Evolutionary conservation across 2,888 invertebrate species (phyloP).

Genomic region (Apeira syringaria): DNA sequence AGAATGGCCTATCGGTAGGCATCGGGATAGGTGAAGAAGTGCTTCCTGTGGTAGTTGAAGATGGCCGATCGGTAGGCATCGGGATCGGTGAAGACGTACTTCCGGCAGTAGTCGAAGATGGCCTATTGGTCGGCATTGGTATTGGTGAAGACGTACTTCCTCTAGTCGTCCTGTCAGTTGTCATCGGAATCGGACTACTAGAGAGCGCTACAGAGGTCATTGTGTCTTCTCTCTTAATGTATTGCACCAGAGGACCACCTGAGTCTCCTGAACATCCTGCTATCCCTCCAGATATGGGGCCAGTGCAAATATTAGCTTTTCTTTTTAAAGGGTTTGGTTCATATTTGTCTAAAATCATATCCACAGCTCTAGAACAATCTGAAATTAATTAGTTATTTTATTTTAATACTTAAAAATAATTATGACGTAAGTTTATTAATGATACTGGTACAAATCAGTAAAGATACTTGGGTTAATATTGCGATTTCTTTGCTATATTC

Average conservation of each 20-base stretch:
- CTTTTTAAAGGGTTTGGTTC: conserved; percentile 68
- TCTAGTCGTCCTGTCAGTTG: not conserved
- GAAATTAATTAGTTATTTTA: too few species aligned
- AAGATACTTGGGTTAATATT: too few species aligned
- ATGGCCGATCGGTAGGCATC: conserved; percentile 2
- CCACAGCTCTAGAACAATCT: conserved; percentile 70
- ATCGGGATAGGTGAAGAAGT: conserved; percentile 1
- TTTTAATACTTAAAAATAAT: too few species aligned
- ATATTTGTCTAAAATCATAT: conserved; percentile 49
- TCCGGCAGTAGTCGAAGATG: not conserved
- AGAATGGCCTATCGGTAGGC: not conserved
- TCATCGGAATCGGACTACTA: not conserved
- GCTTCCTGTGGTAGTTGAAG: not conserved
- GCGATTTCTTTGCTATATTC: too few species aligned
- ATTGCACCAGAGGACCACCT: conserved; percentile 77
- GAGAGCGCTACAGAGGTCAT: not conserved
- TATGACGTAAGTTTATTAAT: too few species aligned
- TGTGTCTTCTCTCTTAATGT: conserved; percentile 20
- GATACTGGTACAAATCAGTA: too few species aligned
- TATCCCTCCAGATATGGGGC: conserved; percentile 70
- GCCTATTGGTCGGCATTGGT: not conserved
- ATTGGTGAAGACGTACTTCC: not conserved
- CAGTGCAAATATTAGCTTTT: conserved; percentile 79
- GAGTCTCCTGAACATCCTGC: conserved; percentile 84
- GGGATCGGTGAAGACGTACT: not conserved